phyloP scores from a whole-genome alignment of 2,888 invertebrate species.

The Metopia argyrocephala region DNA sequence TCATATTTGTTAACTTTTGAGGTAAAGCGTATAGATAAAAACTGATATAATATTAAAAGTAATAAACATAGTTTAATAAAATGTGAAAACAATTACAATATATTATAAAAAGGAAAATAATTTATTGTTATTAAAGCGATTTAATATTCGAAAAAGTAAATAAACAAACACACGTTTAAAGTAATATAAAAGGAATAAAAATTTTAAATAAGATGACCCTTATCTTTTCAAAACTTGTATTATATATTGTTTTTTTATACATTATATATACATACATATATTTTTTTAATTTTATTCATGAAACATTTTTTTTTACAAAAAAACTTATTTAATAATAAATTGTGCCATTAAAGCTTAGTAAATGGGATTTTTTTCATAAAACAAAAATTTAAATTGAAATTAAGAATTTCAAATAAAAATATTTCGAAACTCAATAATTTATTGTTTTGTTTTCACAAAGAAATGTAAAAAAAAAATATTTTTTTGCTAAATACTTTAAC shows the following conservation, averaged over 20 bases:
- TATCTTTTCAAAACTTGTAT: slow-evolving; percentile 40
- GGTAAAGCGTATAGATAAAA: slow-evolving; percentile 12
- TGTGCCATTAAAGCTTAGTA: slow-evolving; percentile 62
- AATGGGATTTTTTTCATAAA: slow-evolving; percentile 30
- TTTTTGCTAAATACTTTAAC: background rate
- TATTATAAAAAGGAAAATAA: slow-evolving; percentile 42
- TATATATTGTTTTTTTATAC: slow-evolving; percentile 33
- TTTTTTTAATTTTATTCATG: slow-evolving; percentile 39
- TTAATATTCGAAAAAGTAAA: slow-evolving; percentile 26
- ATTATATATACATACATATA: slow-evolving; percentile 6
- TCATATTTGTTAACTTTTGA: slow-evolving; percentile 37
- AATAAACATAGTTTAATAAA: slow-evolving; percentile 16
- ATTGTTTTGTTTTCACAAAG: slow-evolving; percentile 54
- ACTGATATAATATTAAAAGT: slow-evolving; percentile 30
- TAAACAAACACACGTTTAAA: slow-evolving; percentile 21
- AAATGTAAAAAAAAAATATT: background rate
- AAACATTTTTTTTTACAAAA: slow-evolving; percentile 51
- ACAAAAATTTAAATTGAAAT: slow-evolving; percentile 25
- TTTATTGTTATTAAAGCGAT: slow-evolving; percentile 46
- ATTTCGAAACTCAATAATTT: slow-evolving; percentile 2
- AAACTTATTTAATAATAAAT: slow-evolving; percentile 52
- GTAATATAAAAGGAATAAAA: slow-evolving; percentile 28
- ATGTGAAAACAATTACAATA: slow-evolving; percentile 61
- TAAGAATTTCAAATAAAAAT: slow-evolving; percentile 31
- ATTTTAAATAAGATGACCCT: slow-evolving; percentile 21